Base-by-base conservation (phyloP, 1,140 invertebrate species). In the Drosophila neocordata region DNA sequence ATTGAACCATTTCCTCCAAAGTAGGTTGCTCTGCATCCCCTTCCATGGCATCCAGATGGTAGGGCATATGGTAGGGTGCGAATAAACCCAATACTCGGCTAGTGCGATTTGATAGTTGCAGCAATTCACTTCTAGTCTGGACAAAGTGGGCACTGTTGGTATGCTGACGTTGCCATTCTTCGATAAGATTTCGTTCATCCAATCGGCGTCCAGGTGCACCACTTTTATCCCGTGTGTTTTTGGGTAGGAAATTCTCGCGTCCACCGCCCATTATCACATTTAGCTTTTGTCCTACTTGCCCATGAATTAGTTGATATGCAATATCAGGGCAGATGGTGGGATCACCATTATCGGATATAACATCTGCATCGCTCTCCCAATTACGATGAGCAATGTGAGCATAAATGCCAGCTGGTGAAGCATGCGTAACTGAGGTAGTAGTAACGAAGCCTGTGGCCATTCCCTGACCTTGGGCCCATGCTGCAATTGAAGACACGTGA, bases 361-460 rank as follows among this genome's bases (percentile, higher is more conserved):
- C 92, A 48, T 95, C 93, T 0, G 92, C 92, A 84, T 97, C 95
- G 73, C 93, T 94, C 92, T 97, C 96, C 96, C 96, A 97, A 74
- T 96, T 93, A 38, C 96, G 93, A 77, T 95, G 92, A 0, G 96
- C 93, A 0, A 93, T 92, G 76, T 96, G 94, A 0, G 97, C 96
- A 91, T 96, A 98, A 2, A 93, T 92, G 4, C 93, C 93, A 0
- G 95, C 94, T 0, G 96, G 96, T 0, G 96, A 96, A 3, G 96
- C 96, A 79, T 97, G 96, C 0, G 96, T 97, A 1, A 97, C 93
- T 22, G 96, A 93, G 0, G 96, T 96, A 4, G 95, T 96, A 0
- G 96, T 97, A 3, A 97, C 95, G 2, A 96, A 22, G 89, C 93
- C 90, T 11, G 94, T 94, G 27, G 93, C 93, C 82, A 96, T 95